phyloP scores from a whole-genome alignment of 2,113 vertebrate genomes.

The Boleophthalmus pectinirostris region DNA sequence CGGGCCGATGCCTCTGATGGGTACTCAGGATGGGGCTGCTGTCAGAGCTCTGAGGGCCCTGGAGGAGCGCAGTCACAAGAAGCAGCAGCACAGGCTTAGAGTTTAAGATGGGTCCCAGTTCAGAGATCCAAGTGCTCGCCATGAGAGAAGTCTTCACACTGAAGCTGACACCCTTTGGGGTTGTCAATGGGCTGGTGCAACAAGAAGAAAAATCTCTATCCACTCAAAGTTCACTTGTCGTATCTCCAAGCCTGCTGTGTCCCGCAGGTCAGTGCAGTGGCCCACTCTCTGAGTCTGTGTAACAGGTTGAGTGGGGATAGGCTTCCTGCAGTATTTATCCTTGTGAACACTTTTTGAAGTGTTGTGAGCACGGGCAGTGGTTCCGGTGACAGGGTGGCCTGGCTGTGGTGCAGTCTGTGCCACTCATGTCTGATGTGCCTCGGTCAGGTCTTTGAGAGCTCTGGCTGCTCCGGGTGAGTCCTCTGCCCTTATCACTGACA shows the following conservation, averaged over 20 bases:
- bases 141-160: conserved; percentile 60
- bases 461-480: conserved; percentile 73
- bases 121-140: conserved; percentile 66
- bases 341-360: conserved; percentile 72
- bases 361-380: conserved; percentile 72
- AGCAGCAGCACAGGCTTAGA: conserved; percentile 59
- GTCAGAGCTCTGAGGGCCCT: conserved; percentile 67
- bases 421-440: conserved; percentile 76
- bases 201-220: conserved; percentile 17
- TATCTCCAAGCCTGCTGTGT: background rate
- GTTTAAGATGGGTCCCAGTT: conserved; percentile 60
- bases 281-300: conserved; percentile 8
- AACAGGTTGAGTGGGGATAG: conserved; percentile 22
- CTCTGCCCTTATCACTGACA: conserved; percentile 88
- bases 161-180: conserved; percentile 27
- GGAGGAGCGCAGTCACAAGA: conserved; percentile 51
- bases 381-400: conserved; percentile 82
- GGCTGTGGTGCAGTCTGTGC: conserved; percentile 60
- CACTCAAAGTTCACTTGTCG: conserved; percentile 13
- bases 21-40: conserved; percentile 84
- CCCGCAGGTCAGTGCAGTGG: background rate
- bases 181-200: conserved; percentile 32
- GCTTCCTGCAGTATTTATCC: conserved; percentile 71
- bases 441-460: conserved; percentile 71
- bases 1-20: conserved; percentile 76